phyloP scores from a whole-genome alignment of 2,888 invertebrate genomes.

The Notocelia uddmanniana region DNA sequence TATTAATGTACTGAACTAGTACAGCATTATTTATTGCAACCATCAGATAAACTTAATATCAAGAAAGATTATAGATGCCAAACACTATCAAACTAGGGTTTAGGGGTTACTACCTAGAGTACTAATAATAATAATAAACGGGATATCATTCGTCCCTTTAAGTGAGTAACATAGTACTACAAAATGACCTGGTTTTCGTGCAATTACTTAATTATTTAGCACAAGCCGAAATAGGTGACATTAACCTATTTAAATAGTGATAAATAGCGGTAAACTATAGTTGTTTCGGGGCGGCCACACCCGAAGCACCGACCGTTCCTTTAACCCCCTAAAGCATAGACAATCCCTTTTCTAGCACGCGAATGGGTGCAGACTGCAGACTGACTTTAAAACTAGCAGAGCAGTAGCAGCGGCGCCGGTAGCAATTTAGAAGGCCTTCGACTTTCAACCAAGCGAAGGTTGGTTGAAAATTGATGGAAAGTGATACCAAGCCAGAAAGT shows the following conservation, averaged over 20 bases:
- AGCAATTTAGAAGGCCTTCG: slow-evolving; percentile 47
- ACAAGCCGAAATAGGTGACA: slow-evolving; percentile 46
- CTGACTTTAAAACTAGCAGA: slow-evolving; percentile 41
- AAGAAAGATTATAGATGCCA: no score
- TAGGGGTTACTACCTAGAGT: no score
- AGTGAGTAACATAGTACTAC: no score
- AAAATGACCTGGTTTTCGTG: background rate
- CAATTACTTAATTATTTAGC: slow-evolving; percentile 3
- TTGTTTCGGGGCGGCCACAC: slow-evolving; percentile 54
- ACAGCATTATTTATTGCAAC: background rate
- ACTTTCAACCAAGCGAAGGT: slow-evolving; percentile 56
- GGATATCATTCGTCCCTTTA: no score
- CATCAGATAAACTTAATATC: background rate
- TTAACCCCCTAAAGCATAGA: slow-evolving; percentile 58
- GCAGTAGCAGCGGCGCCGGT: slow-evolving; percentile 25
- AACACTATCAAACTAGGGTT: no score
- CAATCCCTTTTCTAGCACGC: slow-evolving; percentile 73
- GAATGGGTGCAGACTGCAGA: slow-evolving; percentile 50
- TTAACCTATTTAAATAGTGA: slow-evolving; percentile 64
- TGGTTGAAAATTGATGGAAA: slow-evolving; percentile 69
- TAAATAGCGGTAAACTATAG: slow-evolving; percentile 58
- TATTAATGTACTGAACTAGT: background rate
- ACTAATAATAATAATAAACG: no score
- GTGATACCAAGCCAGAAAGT: slow-evolving; percentile 65
- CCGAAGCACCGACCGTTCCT: slow-evolving; percentile 58